These are phyloP conservation scores for Volucella inanis DNA, from an alignment of 2,888 invertebrate species.

Conservation along the genomic window DNA sequence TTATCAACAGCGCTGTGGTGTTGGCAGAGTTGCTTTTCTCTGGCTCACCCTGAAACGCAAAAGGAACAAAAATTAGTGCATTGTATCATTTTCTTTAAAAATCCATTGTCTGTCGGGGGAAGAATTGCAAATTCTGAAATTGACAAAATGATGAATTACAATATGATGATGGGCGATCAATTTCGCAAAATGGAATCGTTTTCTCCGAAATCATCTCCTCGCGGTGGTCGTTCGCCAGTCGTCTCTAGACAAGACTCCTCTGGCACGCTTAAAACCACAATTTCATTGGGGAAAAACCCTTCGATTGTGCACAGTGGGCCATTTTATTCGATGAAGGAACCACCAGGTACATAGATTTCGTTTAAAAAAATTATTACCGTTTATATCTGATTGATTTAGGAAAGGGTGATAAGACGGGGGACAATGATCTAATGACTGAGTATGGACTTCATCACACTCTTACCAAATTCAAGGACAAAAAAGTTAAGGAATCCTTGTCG, in stretches of 20 bases:
- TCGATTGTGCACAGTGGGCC: slow-evolving; percentile 98
- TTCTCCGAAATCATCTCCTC: slow-evolving; percentile 98
- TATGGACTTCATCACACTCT: slow-evolving; percentile 98
- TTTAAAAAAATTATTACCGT: neutral
- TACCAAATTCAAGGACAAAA: slow-evolving; percentile 98
- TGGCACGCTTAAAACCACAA: slow-evolving; percentile 98
- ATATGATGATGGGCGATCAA: slow-evolving; percentile 96
- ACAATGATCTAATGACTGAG: slow-evolving; percentile 97
- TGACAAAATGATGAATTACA: slow-evolving; percentile 81
- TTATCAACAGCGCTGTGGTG: slow-evolving; percentile 19
- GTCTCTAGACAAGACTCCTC: slow-evolving; percentile 98
- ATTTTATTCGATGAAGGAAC: slow-evolving; percentile 98
- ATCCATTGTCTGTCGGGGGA: neutral
- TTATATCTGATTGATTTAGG: slow-evolving; percentile 83
- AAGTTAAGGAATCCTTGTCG: slow-evolving; percentile 96
- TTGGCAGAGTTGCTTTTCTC: slow-evolving; percentile 42
- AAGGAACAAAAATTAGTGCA: slow-evolving; percentile 35
- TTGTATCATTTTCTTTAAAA: slow-evolving; percentile 18
- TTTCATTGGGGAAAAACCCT: slow-evolving; percentile 97
- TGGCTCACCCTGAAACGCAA: slow-evolving; percentile 70
- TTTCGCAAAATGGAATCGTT: slow-evolving; percentile 96
- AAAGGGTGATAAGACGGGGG: slow-evolving; percentile 96
- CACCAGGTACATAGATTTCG: slow-evolving; percentile 87
- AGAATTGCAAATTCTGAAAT: slow-evolving; percentile 1
- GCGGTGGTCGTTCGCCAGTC: slow-evolving; percentile 96